Base-by-base conservation (phyloP, 2,888 invertebrate genomes). In the Microctonus hyperodae region DNA sequence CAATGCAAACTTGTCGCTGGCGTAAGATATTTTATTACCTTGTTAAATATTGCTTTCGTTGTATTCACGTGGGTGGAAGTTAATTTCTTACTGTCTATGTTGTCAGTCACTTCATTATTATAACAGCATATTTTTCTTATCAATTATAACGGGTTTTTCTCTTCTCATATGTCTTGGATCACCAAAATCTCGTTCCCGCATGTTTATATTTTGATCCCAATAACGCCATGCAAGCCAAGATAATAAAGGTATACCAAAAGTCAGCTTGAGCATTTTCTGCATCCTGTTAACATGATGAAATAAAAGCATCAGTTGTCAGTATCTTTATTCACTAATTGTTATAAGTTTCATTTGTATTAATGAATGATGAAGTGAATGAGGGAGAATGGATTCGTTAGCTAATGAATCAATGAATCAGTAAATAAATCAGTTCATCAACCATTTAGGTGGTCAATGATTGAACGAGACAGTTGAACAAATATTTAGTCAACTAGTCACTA, bases 1-100 rank as follows among this genome's bases (percentile, higher is more conserved):
- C 48, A 16, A 25, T 60, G 20, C 10, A 28, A 48, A 60, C 11
- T 48, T 48, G 25, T 48, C n/a, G 25, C 37, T 13, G 23, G 23
- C 48, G 28, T 23, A 16, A 23, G 20, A 23, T 31, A 61, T 70
- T 69, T 69, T 55, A 74, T 73, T 79, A 83, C 82, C 83, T 82
- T 83, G 82, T 83, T 80, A 75, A 79, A 75, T 83, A 83, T 83
- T 83, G 83, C 82, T 83, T 83, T 83, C 83, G 83, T 83, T 83
- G 83, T 83, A 81, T 82, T 79, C 72, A 77, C 74, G 73, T 76
- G 81, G 80, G 78, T 82, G 82, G 81, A 80, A 79, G 73, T 67
- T 70, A 73, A 68, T 67, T 40, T 58, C 57, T 28, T 58, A 31
- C 53, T 40, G 35, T 50, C 51, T 51, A 64, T 40, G 25, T 48